phyloP scores from a whole-genome alignment of 2,888 invertebrate genomes.

The Boloria selene region DNA sequence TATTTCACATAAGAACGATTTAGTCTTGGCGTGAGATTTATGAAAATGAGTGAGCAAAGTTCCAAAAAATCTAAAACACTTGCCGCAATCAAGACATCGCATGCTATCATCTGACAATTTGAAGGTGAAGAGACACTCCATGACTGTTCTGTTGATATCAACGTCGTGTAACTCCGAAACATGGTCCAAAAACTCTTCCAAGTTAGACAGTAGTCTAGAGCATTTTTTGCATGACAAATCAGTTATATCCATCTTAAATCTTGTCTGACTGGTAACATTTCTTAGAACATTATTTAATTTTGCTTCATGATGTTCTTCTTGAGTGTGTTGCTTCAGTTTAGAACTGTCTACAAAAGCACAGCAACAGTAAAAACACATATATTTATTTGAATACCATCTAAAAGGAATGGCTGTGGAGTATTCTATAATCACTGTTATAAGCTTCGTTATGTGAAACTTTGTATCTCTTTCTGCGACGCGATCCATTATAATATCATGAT shows the following conservation, averaged over 20 bases:
- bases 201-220: slow-evolving; percentile 41
- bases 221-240: slow-evolving; percentile 55
- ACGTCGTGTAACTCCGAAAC: slow-evolving; percentile 44
- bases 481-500: slow-evolving; percentile 18
- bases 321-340: slow-evolving; percentile 48
- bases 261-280: slow-evolving; percentile 38
- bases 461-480: slow-evolving; percentile 22
- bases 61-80: slow-evolving; percentile 56
- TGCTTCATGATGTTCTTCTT: slow-evolving; percentile 47
- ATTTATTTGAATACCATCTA: slow-evolving; percentile 50
- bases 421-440: slow-evolving; percentile 47
- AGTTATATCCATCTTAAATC: slow-evolving; percentile 56
- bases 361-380: slow-evolving; percentile 53
- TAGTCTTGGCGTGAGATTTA: slow-evolving; percentile 48
- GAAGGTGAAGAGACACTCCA: slow-evolving; percentile 47
- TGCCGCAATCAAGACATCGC: slow-evolving; percentile 54
- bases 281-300: slow-evolving; percentile 47
- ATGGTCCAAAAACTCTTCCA: slow-evolving; percentile 52
- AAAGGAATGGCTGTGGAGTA: slow-evolving; percentile 52
- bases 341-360: slow-evolving; percentile 44
- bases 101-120: slow-evolving; percentile 53
- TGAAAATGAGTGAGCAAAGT: slow-evolving; percentile 53
- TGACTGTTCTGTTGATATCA: slow-evolving; percentile 40
- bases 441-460: slow-evolving; percentile 34
- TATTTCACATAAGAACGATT: slow-evolving; percentile 53